Evolutionary conservation across 2,797 vertebrate genomes (phyloP), one percentile per base, ranked within the genome.

Genomic region (Lophius americanus): DNA sequence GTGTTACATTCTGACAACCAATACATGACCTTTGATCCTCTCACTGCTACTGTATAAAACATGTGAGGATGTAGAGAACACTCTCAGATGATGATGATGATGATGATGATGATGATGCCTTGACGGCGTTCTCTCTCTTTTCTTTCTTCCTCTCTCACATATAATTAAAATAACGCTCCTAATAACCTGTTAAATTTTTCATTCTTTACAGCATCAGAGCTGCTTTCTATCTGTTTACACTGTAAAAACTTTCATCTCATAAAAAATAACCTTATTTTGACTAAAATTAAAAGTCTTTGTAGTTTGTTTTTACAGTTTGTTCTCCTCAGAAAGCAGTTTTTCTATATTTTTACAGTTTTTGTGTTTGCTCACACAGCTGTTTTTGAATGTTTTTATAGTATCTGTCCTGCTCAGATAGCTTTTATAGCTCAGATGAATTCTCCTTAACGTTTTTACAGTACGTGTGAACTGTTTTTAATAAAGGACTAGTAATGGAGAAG

Each of bases 371-470:
- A n/a, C n/a, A n/a, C 37, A 38, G 4, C 37, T 38, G 37, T 38
- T 6, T 38, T 38, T 38, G 37, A n/a, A n/a, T n/a, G n/a, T n/a
- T n/a, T n/a, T n/a, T n/a, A n/a, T n/a, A n/a, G n/a, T n/a, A n/a
- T n/a, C n/a, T n/a, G 37, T 38, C 37, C 6, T 38, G 37, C 37
- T 38, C 43, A 44, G 43, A 52, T 13, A 7, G 33, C 13, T 52
- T n/a, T 44, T 52, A 9, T 54, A 62, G 38, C 43, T 76, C 36
- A 50, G 14, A 75, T 33, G 55, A 68, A 66, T 75, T 68, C 70
- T 66, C 57, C 73, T 84, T 78, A 81, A 86, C 75, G 70, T 79
- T 71, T 61, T 61, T 43, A 75, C 62, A 76, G 80, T 65, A 74
- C 48, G 8, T 5, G 68, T 61, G 60, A 47, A 60, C 23, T 23